Base-by-base conservation (phyloP, 2,888 invertebrate species). In the Nudaria mundana region DNA sequence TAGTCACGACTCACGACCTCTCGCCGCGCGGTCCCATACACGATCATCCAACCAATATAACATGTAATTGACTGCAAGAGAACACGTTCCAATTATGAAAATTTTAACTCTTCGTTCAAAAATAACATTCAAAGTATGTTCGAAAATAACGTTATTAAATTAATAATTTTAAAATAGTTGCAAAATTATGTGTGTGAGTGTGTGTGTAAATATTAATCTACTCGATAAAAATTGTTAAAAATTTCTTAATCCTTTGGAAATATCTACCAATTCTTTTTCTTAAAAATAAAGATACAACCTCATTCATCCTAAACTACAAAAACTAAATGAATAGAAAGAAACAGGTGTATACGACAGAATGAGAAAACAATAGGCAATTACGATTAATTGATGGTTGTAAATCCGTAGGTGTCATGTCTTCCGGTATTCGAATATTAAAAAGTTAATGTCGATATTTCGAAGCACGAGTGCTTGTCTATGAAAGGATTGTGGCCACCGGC, bases 381-480 rank as follows among this genome's bases (percentile, higher is more conserved):
- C 48, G 56, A 72, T 78, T 20, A 81, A 82, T 79, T 74, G 66
- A 77, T 71, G 77, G 79, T 66, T 76, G 66, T 77, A 78, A 81
- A 81, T 80, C 68, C 62, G 52, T 49, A 76, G 76, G 81, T 78
- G 81, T 78, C 78, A 76, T 71, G 73, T 76, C 76, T 82, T 81
- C 77, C 79, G 79, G 79, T 77, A 55, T 61, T 64, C 66, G 66
- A 66, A 70, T 71, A 66, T 63, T 53, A 63, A 67, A 58, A 56
- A 56, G 46, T 54, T 53, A 59, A 58, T 59, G 53, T 63, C 58
- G 48, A 62, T 65, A 47, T 32, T 20, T 56, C 58, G 54, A 64
- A 53, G 50, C 54, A 58, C 51, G 50, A 60, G 44, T 35, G 11
- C 31, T 32, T 36, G 35, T 28, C 31, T 37, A 33, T 32, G 33